These are phyloP conservation scores for Valencia hispanica DNA, from an alignment of 2,797 vertebrate species.

Conservation along the genomic window DNA sequence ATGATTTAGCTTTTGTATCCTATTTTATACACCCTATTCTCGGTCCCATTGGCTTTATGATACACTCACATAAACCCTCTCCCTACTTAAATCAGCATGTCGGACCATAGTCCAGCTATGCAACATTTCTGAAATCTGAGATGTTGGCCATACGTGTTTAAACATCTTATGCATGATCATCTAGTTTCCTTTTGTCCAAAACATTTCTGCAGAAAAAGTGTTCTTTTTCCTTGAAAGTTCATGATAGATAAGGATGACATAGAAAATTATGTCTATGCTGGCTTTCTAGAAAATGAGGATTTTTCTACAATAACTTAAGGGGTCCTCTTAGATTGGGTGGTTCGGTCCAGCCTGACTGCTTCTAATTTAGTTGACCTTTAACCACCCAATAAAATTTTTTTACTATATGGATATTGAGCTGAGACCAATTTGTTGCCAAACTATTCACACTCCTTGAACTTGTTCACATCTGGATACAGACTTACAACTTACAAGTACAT, in stretches of 20 bases:
- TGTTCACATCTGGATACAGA: too few relatives aligned
- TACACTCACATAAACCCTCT: conserved; percentile 13
- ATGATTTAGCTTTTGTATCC: conserved; percentile 9
- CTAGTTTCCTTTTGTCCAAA: conserved; percentile 24
- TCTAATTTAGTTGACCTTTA: conserved; percentile 16
- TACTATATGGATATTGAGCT: not conserved
- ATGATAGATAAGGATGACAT: conserved; percentile 30
- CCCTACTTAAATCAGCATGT: conserved; percentile 16
- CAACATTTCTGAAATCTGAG: conserved; percentile 21
- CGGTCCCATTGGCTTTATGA: conserved; percentile 31
- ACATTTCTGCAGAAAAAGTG: conserved; percentile 15
- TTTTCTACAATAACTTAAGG: not conserved
- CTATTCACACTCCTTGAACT: not conserved
- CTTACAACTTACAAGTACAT: not conserved
- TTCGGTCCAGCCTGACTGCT: not conserved
- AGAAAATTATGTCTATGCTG: not conserved
- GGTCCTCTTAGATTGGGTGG: not conserved
- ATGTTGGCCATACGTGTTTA: conserved; percentile 39
- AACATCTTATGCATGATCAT: conserved; percentile 52
- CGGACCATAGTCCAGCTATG: not conserved
- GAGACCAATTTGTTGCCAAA: not conserved
- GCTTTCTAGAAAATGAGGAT: not conserved
- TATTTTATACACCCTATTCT: conserved; percentile 10
- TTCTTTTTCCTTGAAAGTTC: not conserved
- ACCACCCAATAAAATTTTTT: not conserved